phyloP scores from a whole-genome alignment of 2,797 vertebrate species.

The Falco rusticolus region DNA sequence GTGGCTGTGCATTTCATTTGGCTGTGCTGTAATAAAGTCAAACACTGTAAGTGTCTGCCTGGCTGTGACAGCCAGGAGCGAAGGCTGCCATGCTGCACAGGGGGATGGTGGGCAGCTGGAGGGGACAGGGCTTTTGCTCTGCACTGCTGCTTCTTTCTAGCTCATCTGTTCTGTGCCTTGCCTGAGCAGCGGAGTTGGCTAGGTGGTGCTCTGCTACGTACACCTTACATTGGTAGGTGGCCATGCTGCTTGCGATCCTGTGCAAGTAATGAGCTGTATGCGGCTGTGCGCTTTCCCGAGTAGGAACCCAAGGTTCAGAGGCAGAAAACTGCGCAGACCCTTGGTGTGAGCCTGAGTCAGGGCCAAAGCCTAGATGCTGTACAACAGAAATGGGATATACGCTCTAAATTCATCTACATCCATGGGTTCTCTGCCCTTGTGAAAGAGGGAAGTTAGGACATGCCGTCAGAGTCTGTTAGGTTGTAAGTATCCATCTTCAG shows the following conservation, averaged over 20 bases:
- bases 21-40: conserved; percentile 78
- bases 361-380: background rate
- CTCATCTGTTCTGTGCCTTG: background rate
- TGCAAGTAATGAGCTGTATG: background rate
- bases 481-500: background rate
- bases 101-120: background rate
- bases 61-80: conserved; percentile 33
- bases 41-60: conserved; percentile 74
- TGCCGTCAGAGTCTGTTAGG: background rate
- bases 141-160: background rate
- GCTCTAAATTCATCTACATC: fast-evolving
- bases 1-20: conserved; percentile 81
- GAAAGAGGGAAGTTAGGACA: background rate
- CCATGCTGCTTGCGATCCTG: background rate
- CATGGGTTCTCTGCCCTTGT: background rate
- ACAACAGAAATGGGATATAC: background rate
- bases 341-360: background rate
- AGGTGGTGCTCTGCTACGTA: background rate
- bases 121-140: background rate
- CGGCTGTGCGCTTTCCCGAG: background rate
- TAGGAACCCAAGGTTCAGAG: background rate
- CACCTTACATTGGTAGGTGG: fast-evolving
- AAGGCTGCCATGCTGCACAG: background rate
- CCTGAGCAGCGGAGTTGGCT: background rate
- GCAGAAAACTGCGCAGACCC: background rate